A percentile compares a stretch with the other conserved stretches of the same genome.
Evolutionary conservation across 2,113 vertebrate species (phyloP).

Genomic region (Erythrocercus mccallii): DNA sequence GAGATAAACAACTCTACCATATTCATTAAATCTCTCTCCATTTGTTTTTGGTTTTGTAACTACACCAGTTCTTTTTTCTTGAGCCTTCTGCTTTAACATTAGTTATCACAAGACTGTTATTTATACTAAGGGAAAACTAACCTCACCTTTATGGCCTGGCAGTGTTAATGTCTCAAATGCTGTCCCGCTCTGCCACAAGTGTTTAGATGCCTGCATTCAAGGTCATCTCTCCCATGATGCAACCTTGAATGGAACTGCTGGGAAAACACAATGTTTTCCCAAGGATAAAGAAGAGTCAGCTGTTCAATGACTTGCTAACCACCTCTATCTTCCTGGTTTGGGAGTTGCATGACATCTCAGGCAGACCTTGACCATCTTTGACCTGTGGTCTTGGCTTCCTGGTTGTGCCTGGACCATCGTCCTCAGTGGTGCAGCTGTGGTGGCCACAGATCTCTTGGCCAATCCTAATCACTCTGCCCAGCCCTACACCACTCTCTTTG

Average conservation of each 20-base stretch:
- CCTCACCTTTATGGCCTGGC: neutral
- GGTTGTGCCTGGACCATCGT: neutral
- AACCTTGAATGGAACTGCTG: neutral
- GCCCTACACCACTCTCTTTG: rapidly evolving
- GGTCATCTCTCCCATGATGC: neutral
- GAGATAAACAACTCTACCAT: neutral
- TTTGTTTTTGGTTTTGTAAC: rapidly evolving
- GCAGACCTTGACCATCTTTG: neutral
- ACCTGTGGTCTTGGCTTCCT: neutral
- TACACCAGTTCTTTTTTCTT: neutral
- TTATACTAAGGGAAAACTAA: neutral
- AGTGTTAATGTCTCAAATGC: neutral
- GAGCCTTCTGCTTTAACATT: neutral
- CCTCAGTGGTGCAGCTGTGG: neutral
- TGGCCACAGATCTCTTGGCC: neutral
- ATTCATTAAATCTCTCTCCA: neutral
- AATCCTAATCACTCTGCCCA: neutral
- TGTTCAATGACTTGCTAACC: neutral
- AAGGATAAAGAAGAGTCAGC: neutral
- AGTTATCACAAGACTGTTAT: neutral
- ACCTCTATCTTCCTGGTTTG: rapidly evolving
- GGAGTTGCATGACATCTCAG: neutral
- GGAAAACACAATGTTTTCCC: neutral
- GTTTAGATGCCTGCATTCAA: neutral
- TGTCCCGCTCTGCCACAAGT: neutral